Conservation (phyloP, 2,888 invertebrate species). For the Synanthedon vespiformis region DNA sequence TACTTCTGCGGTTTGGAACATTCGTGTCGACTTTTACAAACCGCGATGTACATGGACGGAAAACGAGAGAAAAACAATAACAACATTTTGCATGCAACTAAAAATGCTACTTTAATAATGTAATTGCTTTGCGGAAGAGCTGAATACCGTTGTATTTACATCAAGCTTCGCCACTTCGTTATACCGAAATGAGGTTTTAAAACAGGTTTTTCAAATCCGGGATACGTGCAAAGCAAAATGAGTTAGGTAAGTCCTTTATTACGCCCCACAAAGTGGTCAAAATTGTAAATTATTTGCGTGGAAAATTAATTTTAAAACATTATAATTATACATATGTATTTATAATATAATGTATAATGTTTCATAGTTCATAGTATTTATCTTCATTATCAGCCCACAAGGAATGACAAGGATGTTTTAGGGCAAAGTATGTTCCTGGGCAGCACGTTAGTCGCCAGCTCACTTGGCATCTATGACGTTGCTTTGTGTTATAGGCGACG, state of each 20-base stretch:
- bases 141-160: slow-evolving; percentile 4
- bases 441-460: too few species aligned
- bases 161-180: slow-evolving; percentile 5
- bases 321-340: too few species aligned
- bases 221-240: neutral
- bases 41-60: neutral
- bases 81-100: slow-evolving; percentile 11
- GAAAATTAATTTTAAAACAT: too few species aligned
- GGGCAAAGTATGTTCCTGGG: too few species aligned
- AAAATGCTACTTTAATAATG: slow-evolving; percentile 3
- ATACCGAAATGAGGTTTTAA: slow-evolving; percentile 3
- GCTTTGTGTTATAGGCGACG: too few species aligned
- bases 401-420: too few species aligned
- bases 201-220: slow-evolving; percentile 1
- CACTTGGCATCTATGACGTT: too few species aligned
- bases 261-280: neutral
- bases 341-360: too few species aligned
- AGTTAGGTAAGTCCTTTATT: neutral
- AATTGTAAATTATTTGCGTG: neutral
- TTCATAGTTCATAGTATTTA: too few species aligned
- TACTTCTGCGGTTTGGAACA: slow-evolving; percentile 10
- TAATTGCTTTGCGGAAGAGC: slow-evolving; percentile 3
- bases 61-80: slow-evolving; percentile 5
- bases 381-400: too few species aligned
- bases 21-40: slow-evolving; percentile 4